These are phyloP conservation scores for Dinoponera quadriceps DNA, from an alignment of 1,140 invertebrate species.

Conservation along the genomic window DNA sequence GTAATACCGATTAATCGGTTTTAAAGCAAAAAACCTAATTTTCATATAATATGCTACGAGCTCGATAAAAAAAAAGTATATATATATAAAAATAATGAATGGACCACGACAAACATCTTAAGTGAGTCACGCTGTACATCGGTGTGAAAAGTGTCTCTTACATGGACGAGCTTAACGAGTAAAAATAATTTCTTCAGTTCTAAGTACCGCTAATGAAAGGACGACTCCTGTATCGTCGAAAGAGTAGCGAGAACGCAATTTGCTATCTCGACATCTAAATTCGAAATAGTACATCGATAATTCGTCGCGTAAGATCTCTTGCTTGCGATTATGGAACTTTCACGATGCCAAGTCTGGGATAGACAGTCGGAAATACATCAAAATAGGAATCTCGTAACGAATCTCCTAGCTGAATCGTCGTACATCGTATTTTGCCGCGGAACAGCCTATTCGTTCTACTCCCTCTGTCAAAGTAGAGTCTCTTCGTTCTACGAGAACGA, in stretches of 20 bases:
- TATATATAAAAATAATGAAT: neutral
- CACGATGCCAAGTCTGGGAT: neutral
- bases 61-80: neutral
- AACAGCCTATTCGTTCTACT: conserved; percentile 20
- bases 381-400: conserved; percentile 7
- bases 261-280: conserved; percentile 11
- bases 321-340: neutral
- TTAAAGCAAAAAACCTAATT: neutral
- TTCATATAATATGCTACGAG: neutral
- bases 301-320: conserved; percentile 3
- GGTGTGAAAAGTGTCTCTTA: neutral
- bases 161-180: neutral
- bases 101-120: conserved; percentile 20
- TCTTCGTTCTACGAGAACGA: neutral
- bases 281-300: conserved; percentile 17
- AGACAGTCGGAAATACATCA: neutral
- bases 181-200: conserved; percentile 4
- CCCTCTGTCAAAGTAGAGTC: conserved; percentile 13
- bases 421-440: neutral
- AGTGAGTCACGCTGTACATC: conserved; percentile 17
- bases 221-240: neutral
- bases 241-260: conserved; percentile 19
- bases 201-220: conserved; percentile 16
- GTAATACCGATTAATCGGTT: neutral
- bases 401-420: neutral